Conservation (phyloP, 2,113 vertebrate species). For the Xyrauchen texanus region DNA sequence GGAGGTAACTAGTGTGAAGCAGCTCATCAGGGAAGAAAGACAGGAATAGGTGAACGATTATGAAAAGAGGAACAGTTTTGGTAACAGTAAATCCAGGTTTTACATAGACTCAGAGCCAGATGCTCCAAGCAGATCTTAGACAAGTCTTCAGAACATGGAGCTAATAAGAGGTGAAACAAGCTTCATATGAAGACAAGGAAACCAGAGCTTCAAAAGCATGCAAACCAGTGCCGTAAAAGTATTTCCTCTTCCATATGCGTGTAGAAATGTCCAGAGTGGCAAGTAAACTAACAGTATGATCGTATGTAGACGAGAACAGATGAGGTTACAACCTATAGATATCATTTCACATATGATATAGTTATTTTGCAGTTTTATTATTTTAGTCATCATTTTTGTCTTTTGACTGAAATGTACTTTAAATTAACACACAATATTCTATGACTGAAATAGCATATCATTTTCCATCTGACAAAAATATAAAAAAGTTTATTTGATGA, state of each 20-base stretch:
- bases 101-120: constrained; percentile 22
- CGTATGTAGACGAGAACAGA: too few species aligned
- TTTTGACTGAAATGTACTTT: too few species aligned
- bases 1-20: constrained; percentile 40
- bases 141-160: constrained; percentile 17
- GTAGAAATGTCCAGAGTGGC: neutral
- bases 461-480: too few species aligned
- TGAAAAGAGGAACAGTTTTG: constrained; percentile 18
- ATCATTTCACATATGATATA: too few species aligned
- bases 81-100: constrained; percentile 26
- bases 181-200: neutral
- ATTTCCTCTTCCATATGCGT: constrained; percentile 2
- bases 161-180: neutral
- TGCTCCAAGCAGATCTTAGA: constrained; percentile 19
- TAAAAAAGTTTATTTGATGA: too few species aligned
- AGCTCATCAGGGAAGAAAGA: constrained; percentile 35
- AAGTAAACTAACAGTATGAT: neutral
- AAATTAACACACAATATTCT: too few species aligned
- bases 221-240: constrained; percentile 20
- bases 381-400: too few species aligned
- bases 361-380: too few species aligned
- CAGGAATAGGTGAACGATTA: constrained; percentile 34
- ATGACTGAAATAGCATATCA: too few species aligned
- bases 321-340: too few species aligned
- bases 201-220: constrained; percentile 25